Conservation (phyloP, 1,140 invertebrate genomes). For the Drosophila miranda region DNA sequence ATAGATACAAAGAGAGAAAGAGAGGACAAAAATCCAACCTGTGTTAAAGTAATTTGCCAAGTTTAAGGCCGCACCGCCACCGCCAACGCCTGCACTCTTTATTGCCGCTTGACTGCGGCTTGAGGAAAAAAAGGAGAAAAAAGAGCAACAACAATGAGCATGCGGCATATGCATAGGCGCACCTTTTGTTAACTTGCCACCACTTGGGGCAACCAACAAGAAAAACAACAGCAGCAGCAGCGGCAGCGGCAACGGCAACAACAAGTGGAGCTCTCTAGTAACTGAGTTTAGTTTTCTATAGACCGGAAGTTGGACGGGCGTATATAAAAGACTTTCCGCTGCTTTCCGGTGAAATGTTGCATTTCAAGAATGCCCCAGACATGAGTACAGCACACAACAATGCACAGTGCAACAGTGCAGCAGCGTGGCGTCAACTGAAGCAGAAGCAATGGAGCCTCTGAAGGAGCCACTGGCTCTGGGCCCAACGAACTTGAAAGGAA, state of each 20-base stretch:
- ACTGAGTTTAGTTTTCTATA: conserved; percentile 62
- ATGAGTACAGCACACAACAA: conserved; percentile 57
- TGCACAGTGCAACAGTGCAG: conserved; percentile 38
- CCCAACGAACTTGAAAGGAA: conserved; percentile 41
- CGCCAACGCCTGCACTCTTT: conserved; percentile 34
- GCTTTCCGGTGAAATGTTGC: conserved; percentile 75
- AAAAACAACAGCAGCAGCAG: conserved; percentile 18
- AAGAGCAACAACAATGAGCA: conserved; percentile 22
- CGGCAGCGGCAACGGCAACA: conserved; percentile 4
- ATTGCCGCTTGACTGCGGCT: conserved; percentile 45
- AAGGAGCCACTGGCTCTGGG: conserved; percentile 17
- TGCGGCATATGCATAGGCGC: conserved; percentile 67
- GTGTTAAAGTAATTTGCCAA: conserved; percentile 49
- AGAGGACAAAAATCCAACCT: neutral
- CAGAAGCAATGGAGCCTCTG: conserved; percentile 28
- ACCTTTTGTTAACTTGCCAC: conserved; percentile 57
- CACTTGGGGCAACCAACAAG: conserved; percentile 39
- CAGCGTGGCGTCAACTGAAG: conserved; percentile 14
- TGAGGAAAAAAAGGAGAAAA: conserved; percentile 1
- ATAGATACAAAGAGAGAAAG: neutral
- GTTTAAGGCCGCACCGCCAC: conserved; percentile 50
- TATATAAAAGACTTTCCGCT: conserved; percentile 76
- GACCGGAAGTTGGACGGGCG: conserved; percentile 69
- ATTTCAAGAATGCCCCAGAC: conserved; percentile 65
- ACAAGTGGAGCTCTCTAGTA: conserved; percentile 16